Evolutionary conservation across 2,888 invertebrate species (phyloP).

Genomic region (Mimachlamys varia): DNA sequence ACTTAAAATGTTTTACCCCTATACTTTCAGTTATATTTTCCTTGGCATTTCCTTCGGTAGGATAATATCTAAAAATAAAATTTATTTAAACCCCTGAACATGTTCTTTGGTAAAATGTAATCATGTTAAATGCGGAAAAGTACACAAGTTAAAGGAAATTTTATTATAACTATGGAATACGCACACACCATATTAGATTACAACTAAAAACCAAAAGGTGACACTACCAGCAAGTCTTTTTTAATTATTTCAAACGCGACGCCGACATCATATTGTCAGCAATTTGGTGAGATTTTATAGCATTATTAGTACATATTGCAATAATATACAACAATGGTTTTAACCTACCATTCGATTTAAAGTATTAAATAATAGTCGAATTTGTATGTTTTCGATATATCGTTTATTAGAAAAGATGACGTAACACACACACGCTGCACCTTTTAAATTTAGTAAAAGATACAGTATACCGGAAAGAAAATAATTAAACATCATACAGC

Average conservation of each 20-base stretch:
- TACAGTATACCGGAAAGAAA: no score
- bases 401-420: no score
- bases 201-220: background rate
- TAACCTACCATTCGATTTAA: no score
- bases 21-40: background rate
- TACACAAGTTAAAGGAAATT: background rate
- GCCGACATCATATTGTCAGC: background rate
- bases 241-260: background rate
- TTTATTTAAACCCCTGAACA: background rate
- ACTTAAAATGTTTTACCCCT: background rate
- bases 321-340: background rate
- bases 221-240: background rate
- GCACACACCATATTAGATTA: background rate
- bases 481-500: no score
- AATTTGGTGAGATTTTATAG: background rate
- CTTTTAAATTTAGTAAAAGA: no score
- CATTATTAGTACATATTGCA: background rate
- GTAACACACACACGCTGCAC: no score
- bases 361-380: no score
- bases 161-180: background rate
- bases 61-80: background rate
- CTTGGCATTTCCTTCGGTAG: background rate
- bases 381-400: no score
- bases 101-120: background rate
- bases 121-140: background rate